Percentiles rank a stretch among this genome's conserved stretches.
These are phyloP conservation scores for Dioctria linearis DNA, from an alignment of 2,888 invertebrate genomes.

Conservation along the genomic window DNA sequence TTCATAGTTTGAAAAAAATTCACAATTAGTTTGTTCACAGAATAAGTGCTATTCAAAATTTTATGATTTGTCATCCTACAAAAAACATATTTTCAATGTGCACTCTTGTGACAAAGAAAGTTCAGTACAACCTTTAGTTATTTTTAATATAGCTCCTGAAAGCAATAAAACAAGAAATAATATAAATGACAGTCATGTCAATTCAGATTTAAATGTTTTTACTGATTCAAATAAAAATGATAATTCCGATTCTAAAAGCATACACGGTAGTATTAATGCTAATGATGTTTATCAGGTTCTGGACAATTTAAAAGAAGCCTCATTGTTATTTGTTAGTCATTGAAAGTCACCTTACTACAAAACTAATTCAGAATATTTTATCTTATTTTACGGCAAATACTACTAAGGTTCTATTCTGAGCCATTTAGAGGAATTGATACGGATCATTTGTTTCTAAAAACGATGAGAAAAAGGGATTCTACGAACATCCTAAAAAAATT, in stretches of 20 bases:
- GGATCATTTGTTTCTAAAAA: not conserved
- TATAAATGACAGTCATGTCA: not conserved
- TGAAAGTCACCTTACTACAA: not conserved
- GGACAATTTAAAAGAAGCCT: not conserved
- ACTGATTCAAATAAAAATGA: too few species aligned
- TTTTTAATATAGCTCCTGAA: not conserved
- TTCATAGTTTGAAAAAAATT: not conserved
- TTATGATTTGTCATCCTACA: not conserved
- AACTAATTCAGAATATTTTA: not conserved
- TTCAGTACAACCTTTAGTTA: not conserved
- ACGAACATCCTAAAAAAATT: not conserved
- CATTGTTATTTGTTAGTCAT: not conserved
- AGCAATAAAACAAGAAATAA: not conserved
- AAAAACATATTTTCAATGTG: not conserved
- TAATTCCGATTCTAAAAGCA: not conserved
- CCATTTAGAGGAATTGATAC: not conserved
- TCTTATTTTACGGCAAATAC: not conserved
- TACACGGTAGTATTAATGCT: not conserved
- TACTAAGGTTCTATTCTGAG: not conserved
- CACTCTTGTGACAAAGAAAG: not conserved
- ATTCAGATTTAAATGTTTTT: not conserved
- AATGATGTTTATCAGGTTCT: not conserved
- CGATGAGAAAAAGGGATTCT: not conserved
- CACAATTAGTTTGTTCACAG: not conserved
- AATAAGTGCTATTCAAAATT: not conserved